Percentiles rank a stretch among this genome's conserved stretches.
phyloP scores from a whole-genome alignment of 1,140 invertebrate species.

The Drosophila lowei region DNA sequence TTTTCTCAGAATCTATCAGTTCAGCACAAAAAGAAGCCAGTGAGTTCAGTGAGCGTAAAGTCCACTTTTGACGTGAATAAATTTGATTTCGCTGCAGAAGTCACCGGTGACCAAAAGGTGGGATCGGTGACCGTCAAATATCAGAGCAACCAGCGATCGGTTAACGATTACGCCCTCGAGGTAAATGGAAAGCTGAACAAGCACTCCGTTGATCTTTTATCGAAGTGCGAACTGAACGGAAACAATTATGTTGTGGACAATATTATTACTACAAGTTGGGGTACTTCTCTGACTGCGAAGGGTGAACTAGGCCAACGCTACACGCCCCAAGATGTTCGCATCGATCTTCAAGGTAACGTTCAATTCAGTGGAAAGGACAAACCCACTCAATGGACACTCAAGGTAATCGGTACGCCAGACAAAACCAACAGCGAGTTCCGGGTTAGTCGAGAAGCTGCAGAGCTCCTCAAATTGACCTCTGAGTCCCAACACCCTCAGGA shows the following conservation, averaged over 20 bases:
- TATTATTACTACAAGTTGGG: constrained; percentile 64
- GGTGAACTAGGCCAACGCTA: constrained; percentile 70
- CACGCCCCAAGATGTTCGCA: constrained; percentile 56
- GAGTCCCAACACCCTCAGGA: constrained; percentile 72
- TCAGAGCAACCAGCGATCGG: constrained; percentile 53
- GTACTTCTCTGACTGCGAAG: constrained; percentile 56
- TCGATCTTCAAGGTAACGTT: constrained; percentile 62
- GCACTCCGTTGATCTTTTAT: constrained; percentile 58
- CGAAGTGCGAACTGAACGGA: constrained; percentile 56
- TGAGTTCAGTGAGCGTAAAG: constrained; percentile 40
- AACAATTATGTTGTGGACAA: constrained; percentile 65
- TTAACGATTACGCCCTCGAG: constrained; percentile 76
- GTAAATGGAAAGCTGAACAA: constrained; percentile 65
- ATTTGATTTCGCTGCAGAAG: constrained; percentile 48
- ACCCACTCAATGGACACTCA: constrained; percentile 59
- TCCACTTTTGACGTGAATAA: constrained; percentile 47
- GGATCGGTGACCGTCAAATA: constrained; percentile 59
- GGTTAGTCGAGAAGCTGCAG: constrained; percentile 45
- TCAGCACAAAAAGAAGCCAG: constrained; percentile 48
- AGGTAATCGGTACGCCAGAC: constrained; percentile 66
- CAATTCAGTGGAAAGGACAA: constrained; percentile 65
- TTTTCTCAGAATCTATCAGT: constrained; percentile 39
- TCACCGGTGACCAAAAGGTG: constrained; percentile 47
- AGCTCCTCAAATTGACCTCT: constrained; percentile 52
- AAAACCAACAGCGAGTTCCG: constrained; percentile 64